Evolutionary conservation across 2,888 invertebrate species (phyloP), one percentile per base, ranked within the genome.

Genomic region (Tachina fera): DNA sequence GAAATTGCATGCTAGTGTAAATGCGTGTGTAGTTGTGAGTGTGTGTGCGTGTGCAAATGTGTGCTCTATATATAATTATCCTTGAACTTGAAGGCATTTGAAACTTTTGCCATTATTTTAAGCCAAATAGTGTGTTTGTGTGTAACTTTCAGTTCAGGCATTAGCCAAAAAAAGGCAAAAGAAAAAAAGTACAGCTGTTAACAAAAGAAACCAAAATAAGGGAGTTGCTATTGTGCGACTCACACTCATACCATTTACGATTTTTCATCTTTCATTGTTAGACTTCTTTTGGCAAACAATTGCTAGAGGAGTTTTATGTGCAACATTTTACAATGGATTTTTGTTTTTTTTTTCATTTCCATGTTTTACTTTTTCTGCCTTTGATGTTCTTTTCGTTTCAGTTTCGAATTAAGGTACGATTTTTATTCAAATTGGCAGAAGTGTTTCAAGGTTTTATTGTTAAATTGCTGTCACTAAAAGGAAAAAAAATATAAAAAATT

Each of bases 61-160:
- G 63, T 70, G 63, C 14, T 43, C 41, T 75, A 49, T 53, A 79
- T 31, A 49, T 60, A 81, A 80, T 75, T 76, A 80, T 86, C 86
- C 86, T 86, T 86, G 86, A 86, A 86, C 86, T 86, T 86, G 79
- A 68, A 83, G 83, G 56, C 83, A 86, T 86, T 83, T 79, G n/a
- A 19, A 78, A 65, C 58, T 85, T 78, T 63, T 78, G 65, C 53
- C 70, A 75, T 68, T 51, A 70, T 82, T 68, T 61, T 53, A 9
- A 63, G 47, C 22, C 31, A 71, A 19, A 65, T 9, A 14, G n/a
- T 51, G 67, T 71, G 31, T 31, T 11, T 63, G 19, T 49, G 67
- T 58, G 49, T 49, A 19, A 45, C 47, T 63, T 72, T 60, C 31
- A 14, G 16, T 72, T 71, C 47, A 53, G 43, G 9, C 71, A 22